Conservation (phyloP, 2,888 invertebrate species). For the Mycalesis mineus region DNA sequence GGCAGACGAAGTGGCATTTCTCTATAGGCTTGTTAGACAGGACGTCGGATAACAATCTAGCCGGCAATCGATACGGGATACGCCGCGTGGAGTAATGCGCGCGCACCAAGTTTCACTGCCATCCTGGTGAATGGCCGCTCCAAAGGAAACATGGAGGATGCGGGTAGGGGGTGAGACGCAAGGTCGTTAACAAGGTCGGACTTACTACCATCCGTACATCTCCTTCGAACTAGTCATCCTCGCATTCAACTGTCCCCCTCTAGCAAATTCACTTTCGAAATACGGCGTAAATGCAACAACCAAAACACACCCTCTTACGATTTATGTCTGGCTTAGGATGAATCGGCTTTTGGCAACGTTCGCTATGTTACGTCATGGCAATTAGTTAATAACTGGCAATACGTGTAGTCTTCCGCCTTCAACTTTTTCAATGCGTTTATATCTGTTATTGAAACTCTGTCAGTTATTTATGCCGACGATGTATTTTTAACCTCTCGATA, state of each 20-base stretch:
- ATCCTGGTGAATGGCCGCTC: conserved; percentile 67
- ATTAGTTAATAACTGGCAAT: conserved; percentile 9
- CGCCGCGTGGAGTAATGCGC: conserved; percentile 60
- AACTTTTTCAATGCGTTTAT: not conserved
- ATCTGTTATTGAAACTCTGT: no score
- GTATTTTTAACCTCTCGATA: no score
- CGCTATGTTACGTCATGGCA: conserved; percentile 19
- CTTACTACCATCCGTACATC: conserved; percentile 59
- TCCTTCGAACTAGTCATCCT: conserved; percentile 39
- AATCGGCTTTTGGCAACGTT: conserved; percentile 27
- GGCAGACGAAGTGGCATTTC: conserved; percentile 32
- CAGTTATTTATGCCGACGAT: no score
- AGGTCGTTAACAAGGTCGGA: conserved; percentile 67
- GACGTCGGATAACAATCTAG: conserved; percentile 47
- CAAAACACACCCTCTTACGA: conserved; percentile 50
- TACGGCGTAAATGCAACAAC: conserved; percentile 50
- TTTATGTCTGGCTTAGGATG: conserved; percentile 43
- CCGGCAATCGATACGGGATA: conserved; percentile 61
- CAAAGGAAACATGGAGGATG: conserved; percentile 53
- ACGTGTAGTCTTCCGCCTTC: not conserved
- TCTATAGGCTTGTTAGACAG: conserved; percentile 42
- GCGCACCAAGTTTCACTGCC: conserved; percentile 60
- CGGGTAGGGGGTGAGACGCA: conserved; percentile 51
- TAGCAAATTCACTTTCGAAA: conserved; percentile 57
- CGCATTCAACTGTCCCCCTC: conserved; percentile 38